Evolutionary conservation across 2,113 vertebrate species (phyloP).

Genomic region (Vulpes lagopus): DNA sequence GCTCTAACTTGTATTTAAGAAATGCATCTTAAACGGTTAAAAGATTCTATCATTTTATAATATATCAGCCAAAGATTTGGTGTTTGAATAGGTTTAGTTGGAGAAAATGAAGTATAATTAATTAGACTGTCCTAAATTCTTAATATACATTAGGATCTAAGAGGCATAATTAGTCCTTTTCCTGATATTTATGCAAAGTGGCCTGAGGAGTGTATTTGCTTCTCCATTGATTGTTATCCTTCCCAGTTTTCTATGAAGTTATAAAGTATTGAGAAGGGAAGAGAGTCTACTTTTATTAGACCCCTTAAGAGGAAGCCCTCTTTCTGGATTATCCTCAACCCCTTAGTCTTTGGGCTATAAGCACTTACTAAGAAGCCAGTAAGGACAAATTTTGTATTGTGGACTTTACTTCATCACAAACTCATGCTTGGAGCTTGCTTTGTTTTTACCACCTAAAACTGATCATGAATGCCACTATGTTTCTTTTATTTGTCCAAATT

Average conservation of each 20-base stretch:
- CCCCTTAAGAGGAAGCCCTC: neutral
- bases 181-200: neutral
- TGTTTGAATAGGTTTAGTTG: neutral
- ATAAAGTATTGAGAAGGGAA: neutral
- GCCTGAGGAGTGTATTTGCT: neutral
- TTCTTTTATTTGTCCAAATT: neutral
- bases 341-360: neutral
- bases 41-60: neutral
- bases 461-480: neutral
- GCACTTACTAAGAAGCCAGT: neutral
- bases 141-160: neutral
- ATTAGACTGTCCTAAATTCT: neutral
- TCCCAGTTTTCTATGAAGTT: neutral
- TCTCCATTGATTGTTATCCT: neutral
- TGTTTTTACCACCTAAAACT: constrained; percentile 24
- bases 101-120: neutral
- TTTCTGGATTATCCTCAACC: neutral
- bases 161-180: neutral
- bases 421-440: neutral
- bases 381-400: neutral
- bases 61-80: neutral
- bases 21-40: neutral
- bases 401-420: neutral
- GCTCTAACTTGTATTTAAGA: neutral
- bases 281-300: neutral